Base-by-base conservation (phyloP, 2,797 vertebrate genomes). In the Anguilla pacifica region DNA sequence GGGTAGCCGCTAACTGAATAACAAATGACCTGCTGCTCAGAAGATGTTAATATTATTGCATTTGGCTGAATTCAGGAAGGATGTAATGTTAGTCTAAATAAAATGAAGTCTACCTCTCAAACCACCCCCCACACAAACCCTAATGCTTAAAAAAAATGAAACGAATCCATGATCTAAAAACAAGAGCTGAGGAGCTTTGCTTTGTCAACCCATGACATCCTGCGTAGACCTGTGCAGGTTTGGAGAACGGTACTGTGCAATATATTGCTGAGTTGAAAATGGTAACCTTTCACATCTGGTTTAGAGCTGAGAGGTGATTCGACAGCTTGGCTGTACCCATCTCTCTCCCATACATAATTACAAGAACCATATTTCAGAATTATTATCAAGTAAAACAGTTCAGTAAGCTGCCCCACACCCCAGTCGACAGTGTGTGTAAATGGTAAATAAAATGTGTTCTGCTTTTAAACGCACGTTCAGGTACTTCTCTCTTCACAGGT, bases 41-140 rank as follows among this genome's bases (percentile, higher is more conserved):
- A 6, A 67, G 22, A 67, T n/a, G 64, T 25, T 67, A 57, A 57
- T 67, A n/a, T 64, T 64, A 64, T 67, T 67, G 19, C 55, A 28
- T 67, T n/a, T n/a, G 1, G 6, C 64, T 67, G 57, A 67, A 28
- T 67, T 67, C 15, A n/a, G 7, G n/a, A 67, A 28, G 64, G 64
- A n/a, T 67, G 64, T 67, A 67, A 67, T 67, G n/a, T 67, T 67
- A 67, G 64, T 67, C 22, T n/a, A 67, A 67, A 67, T 67, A n/a
- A 4, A 67, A 67, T 67, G 10, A 57, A 57, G 64, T n/a, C 64
- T 67, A 67, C 64, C 64, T 67, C 64, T 67, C 22, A 67, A 67
- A 67, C 64, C 64, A 25, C 64, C 64, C 6, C 64, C 64, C 64
- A 5, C 25, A 13, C 64, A 67, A 6, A 67, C 3, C 64, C n/a